A percentile compares a stretch with the other conserved stretches of the same genome.
Evolutionary conservation across 2,888 invertebrate genomes (phyloP).

Genomic region (Aproaerema taeniolella): DNA sequence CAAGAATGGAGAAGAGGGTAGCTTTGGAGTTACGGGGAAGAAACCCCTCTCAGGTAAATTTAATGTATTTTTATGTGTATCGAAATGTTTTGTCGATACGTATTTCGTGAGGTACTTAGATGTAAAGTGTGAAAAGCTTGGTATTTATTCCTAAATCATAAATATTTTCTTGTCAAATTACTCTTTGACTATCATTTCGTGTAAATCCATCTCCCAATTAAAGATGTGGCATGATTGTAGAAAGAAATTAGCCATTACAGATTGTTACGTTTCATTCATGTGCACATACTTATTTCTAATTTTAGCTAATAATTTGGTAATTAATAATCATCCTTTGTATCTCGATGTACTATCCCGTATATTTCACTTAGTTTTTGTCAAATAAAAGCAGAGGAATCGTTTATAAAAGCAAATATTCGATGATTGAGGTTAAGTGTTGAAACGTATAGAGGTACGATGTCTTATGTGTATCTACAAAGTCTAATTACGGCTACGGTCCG

Average conservation of each 20-base stretch:
- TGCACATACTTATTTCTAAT: slow-evolving; percentile 45
- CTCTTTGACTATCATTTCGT: slow-evolving; percentile 19
- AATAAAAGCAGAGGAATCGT: slow-evolving; percentile 24
- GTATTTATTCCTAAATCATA: slow-evolving; percentile 27
- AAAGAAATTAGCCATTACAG: slow-evolving; percentile 70
- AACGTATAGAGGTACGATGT: slow-evolving; percentile 38
- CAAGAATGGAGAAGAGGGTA: slow-evolving; percentile 94
- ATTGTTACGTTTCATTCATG: slow-evolving; percentile 72
- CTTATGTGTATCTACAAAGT: slow-evolving; percentile 26
- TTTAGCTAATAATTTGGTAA: slow-evolving; percentile 25
- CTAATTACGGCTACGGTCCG: too few relatives aligned
- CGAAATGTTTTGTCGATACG: slow-evolving; percentile 77
- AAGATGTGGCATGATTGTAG: slow-evolving; percentile 67
- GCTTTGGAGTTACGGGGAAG: slow-evolving; percentile 95
- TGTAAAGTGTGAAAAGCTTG: slow-evolving; percentile 39
- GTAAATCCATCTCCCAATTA: slow-evolving; percentile 36
- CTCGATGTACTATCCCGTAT: slow-evolving; percentile 11
- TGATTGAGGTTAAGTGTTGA: slow-evolving; percentile 72
- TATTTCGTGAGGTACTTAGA: slow-evolving; percentile 59
- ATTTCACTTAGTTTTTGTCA: slow-evolving; percentile 12
- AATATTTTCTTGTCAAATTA: slow-evolving; percentile 19
- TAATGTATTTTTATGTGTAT: slow-evolving; percentile 52
- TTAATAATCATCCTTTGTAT: slow-evolving; percentile 15
- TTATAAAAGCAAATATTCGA: slow-evolving; percentile 41
- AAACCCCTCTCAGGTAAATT: slow-evolving; percentile 91